Conservation (phyloP, 2,888 invertebrate genomes). For the Choristoneura rosaceana region DNA sequence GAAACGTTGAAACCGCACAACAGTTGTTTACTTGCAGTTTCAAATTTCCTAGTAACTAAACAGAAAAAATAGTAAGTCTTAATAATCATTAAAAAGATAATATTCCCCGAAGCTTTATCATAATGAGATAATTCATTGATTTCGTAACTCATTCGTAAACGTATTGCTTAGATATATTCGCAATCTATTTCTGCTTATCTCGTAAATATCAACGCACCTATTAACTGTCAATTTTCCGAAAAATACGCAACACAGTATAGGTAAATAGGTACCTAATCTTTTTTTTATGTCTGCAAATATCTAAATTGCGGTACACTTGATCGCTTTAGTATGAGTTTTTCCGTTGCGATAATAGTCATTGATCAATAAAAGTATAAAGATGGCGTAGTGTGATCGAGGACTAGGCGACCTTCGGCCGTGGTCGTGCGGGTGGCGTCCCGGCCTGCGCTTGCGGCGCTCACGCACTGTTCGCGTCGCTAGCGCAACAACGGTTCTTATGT, state of each 20-base stretch:
- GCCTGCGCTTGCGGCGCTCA: slow-evolving; percentile 11
- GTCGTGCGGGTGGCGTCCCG: slow-evolving; percentile 8
- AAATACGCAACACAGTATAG: slow-evolving; percentile 1
- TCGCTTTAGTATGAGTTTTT: slow-evolving; percentile 9
- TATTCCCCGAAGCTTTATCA: slow-evolving; percentile 1
- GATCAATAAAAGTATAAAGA: slow-evolving; percentile 21
- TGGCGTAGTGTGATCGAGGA: slow-evolving; percentile 10
- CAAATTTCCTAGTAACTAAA: neutral
- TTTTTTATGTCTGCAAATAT: slow-evolving; percentile 13
- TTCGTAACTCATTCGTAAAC: slow-evolving; percentile 17
- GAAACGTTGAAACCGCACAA: too few species aligned
- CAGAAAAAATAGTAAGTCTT: neutral
- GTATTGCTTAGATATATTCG: slow-evolving; percentile 20
- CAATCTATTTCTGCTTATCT: slow-evolving; percentile 17
- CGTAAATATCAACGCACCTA: slow-evolving; percentile 11
- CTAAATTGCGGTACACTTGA: slow-evolving; percentile 18
- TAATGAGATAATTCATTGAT: slow-evolving; percentile 15
- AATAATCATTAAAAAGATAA: neutral
- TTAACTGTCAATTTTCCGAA: neutral
- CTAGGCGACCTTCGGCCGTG: slow-evolving; percentile 18
- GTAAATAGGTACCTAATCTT: slow-evolving; percentile 8
- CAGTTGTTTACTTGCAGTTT: too few species aligned
- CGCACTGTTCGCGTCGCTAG: neutral
- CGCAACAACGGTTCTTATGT: neutral
- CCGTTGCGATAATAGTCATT: slow-evolving; percentile 15